Conservation (phyloP, 1,140 invertebrate species). For the Drosophila setifemur region DNA sequence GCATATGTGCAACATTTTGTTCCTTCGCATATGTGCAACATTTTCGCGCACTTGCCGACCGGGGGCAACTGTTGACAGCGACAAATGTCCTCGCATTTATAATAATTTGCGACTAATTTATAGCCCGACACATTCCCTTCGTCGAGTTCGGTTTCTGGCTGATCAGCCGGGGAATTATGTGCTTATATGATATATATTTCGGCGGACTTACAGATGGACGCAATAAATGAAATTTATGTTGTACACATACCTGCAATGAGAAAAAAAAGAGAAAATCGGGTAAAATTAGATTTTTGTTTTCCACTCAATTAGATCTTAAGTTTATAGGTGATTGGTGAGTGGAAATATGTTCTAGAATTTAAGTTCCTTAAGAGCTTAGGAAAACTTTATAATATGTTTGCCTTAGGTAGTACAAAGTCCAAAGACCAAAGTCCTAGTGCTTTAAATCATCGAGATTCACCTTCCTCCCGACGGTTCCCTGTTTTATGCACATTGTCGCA, state of each 20-base stretch:
- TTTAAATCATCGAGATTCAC: not conserved
- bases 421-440: not conserved
- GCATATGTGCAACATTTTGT: constrained; percentile 12
- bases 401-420: not conserved
- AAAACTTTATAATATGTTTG: no score
- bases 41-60: constrained; percentile 63
- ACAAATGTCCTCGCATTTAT: constrained; percentile 74
- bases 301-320: not conserved
- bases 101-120: constrained; percentile 80
- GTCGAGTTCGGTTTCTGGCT: constrained; percentile 26
- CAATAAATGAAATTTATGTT: constrained; percentile 64
- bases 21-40: constrained; percentile 26
- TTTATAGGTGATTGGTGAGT: not conserved
- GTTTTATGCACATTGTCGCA: constrained; percentile 42
- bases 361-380: no score
- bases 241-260: constrained; percentile 68
- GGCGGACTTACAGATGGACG: constrained; percentile 54
- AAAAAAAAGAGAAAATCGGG: constrained; percentile 25
- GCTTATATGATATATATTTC: constrained; percentile 36
- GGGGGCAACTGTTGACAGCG: constrained; percentile 56
- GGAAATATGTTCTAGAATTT: not conserved
- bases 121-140: constrained; percentile 56
- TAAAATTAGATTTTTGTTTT: constrained; percentile 29
- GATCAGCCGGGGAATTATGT: constrained; percentile 40
- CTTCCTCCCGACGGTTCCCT: not conserved